Conservation (phyloP, 2,797 vertebrate genomes). For the Cetoscarus ocellatus region DNA sequence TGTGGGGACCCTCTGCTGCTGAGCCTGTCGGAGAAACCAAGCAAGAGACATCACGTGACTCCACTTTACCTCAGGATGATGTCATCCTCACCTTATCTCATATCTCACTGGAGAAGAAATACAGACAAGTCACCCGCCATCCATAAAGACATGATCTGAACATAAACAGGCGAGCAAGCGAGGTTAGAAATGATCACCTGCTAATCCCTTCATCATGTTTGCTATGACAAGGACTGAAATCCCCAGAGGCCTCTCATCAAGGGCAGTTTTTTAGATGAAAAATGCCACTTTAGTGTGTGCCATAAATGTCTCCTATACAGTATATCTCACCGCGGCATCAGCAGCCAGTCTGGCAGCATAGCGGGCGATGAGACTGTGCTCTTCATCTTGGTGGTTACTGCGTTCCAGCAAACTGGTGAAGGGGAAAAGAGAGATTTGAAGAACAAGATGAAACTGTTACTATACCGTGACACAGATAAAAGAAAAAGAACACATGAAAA, state of each 20-base stretch:
- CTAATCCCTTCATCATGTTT: constrained; percentile 39
- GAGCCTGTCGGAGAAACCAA: constrained; percentile 82
- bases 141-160: constrained; percentile 47
- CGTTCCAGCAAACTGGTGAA: constrained; percentile 91
- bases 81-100: constrained; percentile 60
- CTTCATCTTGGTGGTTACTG: constrained; percentile 95
- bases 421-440: constrained; percentile 65
- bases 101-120: constrained; percentile 46
- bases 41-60: constrained; percentile 58
- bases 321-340: constrained; percentile 92
- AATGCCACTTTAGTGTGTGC: constrained; percentile 42
- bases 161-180: constrained; percentile 27
- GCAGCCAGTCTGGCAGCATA: constrained; percentile 98
- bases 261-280: constrained; percentile 50
- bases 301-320: constrained; percentile 45
- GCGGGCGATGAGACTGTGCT: constrained; percentile 97
- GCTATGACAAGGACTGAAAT: constrained; percentile 20
- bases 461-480: not conserved
- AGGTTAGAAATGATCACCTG: constrained; percentile 43
- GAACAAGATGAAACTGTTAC: constrained; percentile 51
- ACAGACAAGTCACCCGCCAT: constrained; percentile 57
- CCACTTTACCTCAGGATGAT: constrained; percentile 60
- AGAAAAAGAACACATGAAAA: constrained; percentile 2
- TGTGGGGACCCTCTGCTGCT: constrained; percentile 90
- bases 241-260: constrained; percentile 33